phyloP scores from a whole-genome alignment of 2,113 vertebrate genomes.

The Diphyllodes magnificus region DNA sequence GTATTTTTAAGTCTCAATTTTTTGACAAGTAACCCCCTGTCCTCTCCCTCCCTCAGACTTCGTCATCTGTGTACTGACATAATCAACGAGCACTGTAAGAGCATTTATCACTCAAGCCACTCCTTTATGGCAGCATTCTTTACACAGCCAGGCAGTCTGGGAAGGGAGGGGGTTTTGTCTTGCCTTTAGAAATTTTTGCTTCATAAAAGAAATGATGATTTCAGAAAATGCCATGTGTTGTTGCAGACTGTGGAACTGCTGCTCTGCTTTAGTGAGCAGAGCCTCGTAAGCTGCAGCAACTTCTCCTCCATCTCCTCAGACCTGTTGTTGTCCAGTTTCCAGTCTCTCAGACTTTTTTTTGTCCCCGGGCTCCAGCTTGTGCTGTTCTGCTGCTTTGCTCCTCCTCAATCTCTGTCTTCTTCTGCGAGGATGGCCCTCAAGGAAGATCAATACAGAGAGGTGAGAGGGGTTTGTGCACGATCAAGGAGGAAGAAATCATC shows the following conservation, averaged over 20 bases:
- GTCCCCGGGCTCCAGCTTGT: neutral
- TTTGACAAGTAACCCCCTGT: neutral
- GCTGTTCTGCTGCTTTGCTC: neutral
- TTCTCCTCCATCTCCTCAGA: neutral
- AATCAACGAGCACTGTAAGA: neutral
- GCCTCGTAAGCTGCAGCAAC: neutral
- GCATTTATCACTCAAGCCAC: neutral
- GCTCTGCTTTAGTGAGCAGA: neutral
- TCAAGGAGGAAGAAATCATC: neutral
- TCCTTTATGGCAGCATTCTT: neutral
- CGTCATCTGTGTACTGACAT: neutral
- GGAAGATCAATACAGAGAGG: neutral
- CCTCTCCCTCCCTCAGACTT: neutral
- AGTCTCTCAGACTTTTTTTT: neutral
- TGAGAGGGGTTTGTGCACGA: neutral
- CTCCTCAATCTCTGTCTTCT: neutral
- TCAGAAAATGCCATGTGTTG: neutral
- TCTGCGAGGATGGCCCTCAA: fast-evolving
- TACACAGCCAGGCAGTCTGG: neutral
- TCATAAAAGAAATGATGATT: neutral
- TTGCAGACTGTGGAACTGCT: neutral
- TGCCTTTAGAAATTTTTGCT: neutral
- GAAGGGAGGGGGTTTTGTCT: neutral
- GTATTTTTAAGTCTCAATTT: neutral
- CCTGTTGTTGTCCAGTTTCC: neutral